Base-by-base conservation (phyloP, 1,140 invertebrate species). In the Ostrea edulis region DNA sequence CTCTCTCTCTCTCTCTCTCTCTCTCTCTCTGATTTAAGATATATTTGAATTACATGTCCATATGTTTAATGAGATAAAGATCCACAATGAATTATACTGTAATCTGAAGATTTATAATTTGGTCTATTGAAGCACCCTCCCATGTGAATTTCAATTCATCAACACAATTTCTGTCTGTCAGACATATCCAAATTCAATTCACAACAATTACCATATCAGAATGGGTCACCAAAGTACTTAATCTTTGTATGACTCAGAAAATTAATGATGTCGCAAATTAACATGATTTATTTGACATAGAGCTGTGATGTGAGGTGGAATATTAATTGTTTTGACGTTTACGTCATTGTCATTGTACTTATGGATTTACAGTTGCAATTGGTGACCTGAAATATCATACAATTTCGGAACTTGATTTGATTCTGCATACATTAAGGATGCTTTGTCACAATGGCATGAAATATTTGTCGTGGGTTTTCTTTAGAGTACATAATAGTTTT, bases 251-350 rank as follows among this genome's bases (percentile, higher is more conserved):
- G 68, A 77, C 68, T 77, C 68, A 77, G 8, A 29, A 77, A 35
- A 77, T 17, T 77, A 29, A 77, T 25, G 68, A 77, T 77, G 68
- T 25, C 25, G 68, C 68, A 77, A 77, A 77, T 77, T 77, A 77
- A 77, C 4, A 35, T 77, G 68, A 77, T 77, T 77, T 29, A 77
- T 77, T 12, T 29, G 68, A 14, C 14, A 35, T 29, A 77, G 25
- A 25, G 12, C 68, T 77, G 25, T 77, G 22, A 14, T 35, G 22
- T 77, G 12, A 25, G 29, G 35, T 77, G 25, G 8, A 77, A 77
- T 77, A 77, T 77, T 77, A 77, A 77, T 77, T 77, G 68, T 22
- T 77, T 77, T 12, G 68, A 35, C 35, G 25, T 77, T 14, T 77
- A 77, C 29, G 68, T 62, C 55, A 62, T n/a, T 2, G 55, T 44